Base-by-base conservation (phyloP, 1,140 invertebrate species). In the Heliothis virescens region DNA sequence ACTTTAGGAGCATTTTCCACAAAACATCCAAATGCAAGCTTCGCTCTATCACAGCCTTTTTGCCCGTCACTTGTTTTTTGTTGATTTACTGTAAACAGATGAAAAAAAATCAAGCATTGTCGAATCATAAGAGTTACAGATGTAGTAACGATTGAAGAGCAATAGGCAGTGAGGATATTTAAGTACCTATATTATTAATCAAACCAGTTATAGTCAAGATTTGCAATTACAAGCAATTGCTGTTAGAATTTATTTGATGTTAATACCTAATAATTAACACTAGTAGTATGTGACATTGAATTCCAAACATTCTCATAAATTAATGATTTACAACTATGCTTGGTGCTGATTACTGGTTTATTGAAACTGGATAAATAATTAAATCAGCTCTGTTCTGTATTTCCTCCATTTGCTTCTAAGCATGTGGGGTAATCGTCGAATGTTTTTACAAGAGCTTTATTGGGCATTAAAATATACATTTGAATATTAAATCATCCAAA, bases 41-140 rank as follows among this genome's bases (percentile, higher is more conserved):
- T 84, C 0, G 86, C 86, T 63, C 86, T 53, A 1, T 85, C 86
- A 52, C 86, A 87, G 2, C 82, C 83, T 41, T 81, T 81, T 7
- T 73, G 67, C 15, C 79, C 85, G 15, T 86, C 84, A 12, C 53
- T 71, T 13, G 81, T 78, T 7, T 60, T 62, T 18, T 82, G 26
- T 10, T 81, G 81, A 26, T 87, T 87, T 11, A 86, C 86, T 87
- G 79, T 12, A 81, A 82, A 34, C 34, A 34, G 34, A n/a, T n/a
- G n/a, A n/a, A n/a, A n/a, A n/a, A n/a, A n/a, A n/a, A n/a, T n/a
- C n/a, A n/a, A n/a, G n/a, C n/a, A n/a, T n/a, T n/a, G n/a, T n/a
- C 34, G 9, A 41, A 41, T 0, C 34, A 41, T 41, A 9, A 7
- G 9, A 41, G 5, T 41, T 5, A 9, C 9, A 5, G 34, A 7